phyloP scores from a whole-genome alignment of 2,888 invertebrate species.

The Agrotis puta region DNA sequence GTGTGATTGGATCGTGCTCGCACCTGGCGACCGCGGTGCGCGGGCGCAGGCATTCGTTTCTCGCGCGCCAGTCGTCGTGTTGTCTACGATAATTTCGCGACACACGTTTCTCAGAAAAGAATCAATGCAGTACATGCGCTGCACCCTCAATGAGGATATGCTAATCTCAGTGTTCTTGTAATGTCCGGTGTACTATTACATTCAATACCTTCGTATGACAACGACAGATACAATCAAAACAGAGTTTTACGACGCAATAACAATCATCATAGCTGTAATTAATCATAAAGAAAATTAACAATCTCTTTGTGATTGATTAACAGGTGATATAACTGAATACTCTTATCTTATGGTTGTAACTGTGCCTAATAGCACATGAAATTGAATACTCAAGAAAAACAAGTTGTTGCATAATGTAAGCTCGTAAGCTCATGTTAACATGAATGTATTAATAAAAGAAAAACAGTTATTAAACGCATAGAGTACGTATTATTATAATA shows the following conservation, averaged over 20 bases:
- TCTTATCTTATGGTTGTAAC: slow-evolving; percentile 32
- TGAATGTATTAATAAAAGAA: slow-evolving; percentile 55
- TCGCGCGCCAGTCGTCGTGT: slow-evolving; percentile 68
- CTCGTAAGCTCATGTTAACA: slow-evolving; percentile 46
- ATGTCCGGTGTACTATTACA: slow-evolving; percentile 78
- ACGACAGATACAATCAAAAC: slow-evolving; percentile 16
- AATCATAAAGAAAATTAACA: slow-evolving; percentile 49
- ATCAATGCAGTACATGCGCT: slow-evolving; percentile 76
- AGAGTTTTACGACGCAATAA: slow-evolving; percentile 30
- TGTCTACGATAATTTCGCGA: slow-evolving; percentile 79
- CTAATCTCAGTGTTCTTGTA: slow-evolving; percentile 82
- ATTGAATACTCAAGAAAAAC: slow-evolving; percentile 55
- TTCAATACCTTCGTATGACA: slow-evolving; percentile 61
- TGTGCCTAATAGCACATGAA: slow-evolving; percentile 49
- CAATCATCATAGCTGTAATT: slow-evolving; percentile 42
- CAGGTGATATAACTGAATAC: slow-evolving; percentile 48
- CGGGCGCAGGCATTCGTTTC: slow-evolving; percentile 59
- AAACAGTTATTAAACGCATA: slow-evolving; percentile 50
- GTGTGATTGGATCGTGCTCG: slow-evolving; percentile 75
- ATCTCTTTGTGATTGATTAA: slow-evolving; percentile 52
- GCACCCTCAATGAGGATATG: slow-evolving; percentile 81
- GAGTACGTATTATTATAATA: slow-evolving; percentile 46
- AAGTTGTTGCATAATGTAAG: slow-evolving; percentile 52
- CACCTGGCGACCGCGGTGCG: slow-evolving; percentile 75
- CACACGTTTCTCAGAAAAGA: slow-evolving; percentile 80